A percentile compares a stretch with the other conserved stretches of the same genome.
Conservation (phyloP, 2,797 vertebrate species). For the Sebastes nivosus region DNA sequence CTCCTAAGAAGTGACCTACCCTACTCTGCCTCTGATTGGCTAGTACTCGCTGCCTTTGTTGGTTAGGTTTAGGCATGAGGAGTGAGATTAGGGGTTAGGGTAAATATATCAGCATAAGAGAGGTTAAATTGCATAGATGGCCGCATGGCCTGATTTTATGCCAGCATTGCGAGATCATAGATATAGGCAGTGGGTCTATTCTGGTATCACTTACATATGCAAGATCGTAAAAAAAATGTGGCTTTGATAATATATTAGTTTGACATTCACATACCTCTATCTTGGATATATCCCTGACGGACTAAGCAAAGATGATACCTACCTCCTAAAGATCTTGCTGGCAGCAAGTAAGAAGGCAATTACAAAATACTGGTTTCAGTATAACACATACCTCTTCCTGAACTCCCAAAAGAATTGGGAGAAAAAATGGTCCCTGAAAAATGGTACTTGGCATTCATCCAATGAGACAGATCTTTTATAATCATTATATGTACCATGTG, state of each 20-base stretch:
- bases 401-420: background rate
- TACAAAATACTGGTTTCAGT: background rate
- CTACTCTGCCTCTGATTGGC: background rate
- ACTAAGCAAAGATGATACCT: background rate
- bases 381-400: too few relatives aligned
- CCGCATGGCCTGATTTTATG: too few relatives aligned
- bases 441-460: background rate
- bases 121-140: too few relatives aligned
- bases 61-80: background rate
- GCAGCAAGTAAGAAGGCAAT: background rate
- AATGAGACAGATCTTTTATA: background rate
- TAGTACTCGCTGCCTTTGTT: rapidly evolving
- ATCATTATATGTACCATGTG: background rate
- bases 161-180: too few relatives aligned
- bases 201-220: too few relatives aligned
- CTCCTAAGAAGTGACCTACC: rapidly evolving
- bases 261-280: background rate
- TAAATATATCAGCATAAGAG: rapidly evolving
- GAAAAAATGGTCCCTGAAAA: background rate
- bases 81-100: background rate
- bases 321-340: background rate
- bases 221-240: too few relatives aligned
- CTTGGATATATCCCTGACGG: background rate
- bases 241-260: rapidly evolving
- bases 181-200: too few relatives aligned